A percentile compares a stretch with the other conserved stretches of the same genome.
Conservation (phyloP, 2,888 invertebrate genomes). For the Drosophila pseudotalamancana region DNA sequence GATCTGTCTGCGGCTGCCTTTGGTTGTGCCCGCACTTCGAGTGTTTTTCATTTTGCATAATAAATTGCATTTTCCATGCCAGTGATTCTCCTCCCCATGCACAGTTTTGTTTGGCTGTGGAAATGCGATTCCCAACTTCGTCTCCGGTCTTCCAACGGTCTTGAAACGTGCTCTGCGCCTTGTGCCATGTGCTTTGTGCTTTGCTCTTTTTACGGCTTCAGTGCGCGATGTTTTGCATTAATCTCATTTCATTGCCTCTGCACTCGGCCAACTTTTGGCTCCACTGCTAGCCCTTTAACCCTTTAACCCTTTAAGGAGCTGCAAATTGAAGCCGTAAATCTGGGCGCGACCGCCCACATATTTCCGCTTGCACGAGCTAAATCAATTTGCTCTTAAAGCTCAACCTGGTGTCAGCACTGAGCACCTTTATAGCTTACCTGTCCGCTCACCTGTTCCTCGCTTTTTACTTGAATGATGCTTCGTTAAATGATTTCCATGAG, state of each 20-base stretch:
- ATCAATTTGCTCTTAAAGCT: conserved; percentile 77
- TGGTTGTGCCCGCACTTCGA: conserved; percentile 26
- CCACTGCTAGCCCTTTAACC: conserved; percentile 20
- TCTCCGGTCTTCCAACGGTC: conserved; percentile 29
- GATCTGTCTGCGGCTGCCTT: conserved; percentile 49
- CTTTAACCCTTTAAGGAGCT: conserved; percentile 16
- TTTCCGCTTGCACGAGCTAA: conserved; percentile 79
- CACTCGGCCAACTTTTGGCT: conserved; percentile 14
- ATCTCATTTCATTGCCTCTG: conserved; percentile 74
- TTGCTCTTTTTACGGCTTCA: conserved; percentile 53
- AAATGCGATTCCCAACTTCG: conserved; percentile 29
- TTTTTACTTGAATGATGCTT: conserved; percentile 50
- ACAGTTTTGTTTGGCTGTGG: conserved; percentile 26
- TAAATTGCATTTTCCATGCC: conserved; percentile 81
- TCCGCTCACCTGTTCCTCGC: conserved; percentile 8
- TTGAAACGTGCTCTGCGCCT: too few relatives aligned
- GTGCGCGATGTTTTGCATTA: conserved; percentile 73
- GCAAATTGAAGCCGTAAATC: conserved; percentile 48
- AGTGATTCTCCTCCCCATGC: conserved; percentile 44
- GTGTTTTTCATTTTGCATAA: conserved; percentile 79
- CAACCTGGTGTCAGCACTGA: conserved; percentile 24
- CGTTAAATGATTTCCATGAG: conserved; percentile 77
- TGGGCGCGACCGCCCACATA: conserved; percentile 23
- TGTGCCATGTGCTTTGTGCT: conserved; percentile 60
- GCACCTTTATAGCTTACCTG: conserved; percentile 57